Conservation (phyloP, 2,888 invertebrate genomes). For the Chesias legatella region DNA sequence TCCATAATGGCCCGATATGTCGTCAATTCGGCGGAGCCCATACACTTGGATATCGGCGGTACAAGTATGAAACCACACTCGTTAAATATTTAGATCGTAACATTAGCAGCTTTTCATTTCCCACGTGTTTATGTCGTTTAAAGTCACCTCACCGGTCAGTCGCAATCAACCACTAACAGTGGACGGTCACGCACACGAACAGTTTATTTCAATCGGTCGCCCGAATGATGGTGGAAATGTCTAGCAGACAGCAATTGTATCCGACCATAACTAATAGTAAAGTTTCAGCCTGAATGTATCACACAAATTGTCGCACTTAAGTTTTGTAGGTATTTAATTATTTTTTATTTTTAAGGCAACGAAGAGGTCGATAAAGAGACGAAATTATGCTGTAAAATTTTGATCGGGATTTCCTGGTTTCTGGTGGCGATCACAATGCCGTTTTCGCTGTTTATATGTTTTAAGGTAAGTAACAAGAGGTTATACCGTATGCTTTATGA, state of each 20-base stretch:
- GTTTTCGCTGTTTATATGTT: constrained; percentile 94
- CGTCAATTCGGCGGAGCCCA: neutral
- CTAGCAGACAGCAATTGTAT: constrained; percentile 63
- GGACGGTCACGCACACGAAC: constrained; percentile 17
- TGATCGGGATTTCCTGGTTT: constrained; percentile 90
- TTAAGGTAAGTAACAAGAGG: constrained; percentile 88
- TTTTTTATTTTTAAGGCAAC: constrained; percentile 40
- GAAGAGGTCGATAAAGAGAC: constrained; percentile 82
- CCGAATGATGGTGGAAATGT: constrained; percentile 61
- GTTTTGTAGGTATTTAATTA: neutral
- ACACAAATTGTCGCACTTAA: no score
- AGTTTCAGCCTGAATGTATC: neutral
- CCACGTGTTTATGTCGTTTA: constrained; percentile 50
- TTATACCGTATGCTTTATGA: no score
- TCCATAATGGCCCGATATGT: no score
- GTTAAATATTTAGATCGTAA: constrained; percentile 1
- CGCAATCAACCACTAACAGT: constrained; percentile 15
- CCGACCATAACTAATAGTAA: constrained; percentile 51
- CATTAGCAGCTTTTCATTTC: constrained; percentile 34
- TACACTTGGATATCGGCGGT: constrained; percentile 7
- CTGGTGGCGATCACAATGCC: constrained; percentile 93
- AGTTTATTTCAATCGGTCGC: constrained; percentile 7
- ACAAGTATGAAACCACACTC: constrained; percentile 6
- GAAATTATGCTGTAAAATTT: constrained; percentile 90
- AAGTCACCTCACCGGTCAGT: constrained; percentile 24